Conservation (phyloP, 2,113 vertebrate genomes). For the Donacobius atricapilla region DNA sequence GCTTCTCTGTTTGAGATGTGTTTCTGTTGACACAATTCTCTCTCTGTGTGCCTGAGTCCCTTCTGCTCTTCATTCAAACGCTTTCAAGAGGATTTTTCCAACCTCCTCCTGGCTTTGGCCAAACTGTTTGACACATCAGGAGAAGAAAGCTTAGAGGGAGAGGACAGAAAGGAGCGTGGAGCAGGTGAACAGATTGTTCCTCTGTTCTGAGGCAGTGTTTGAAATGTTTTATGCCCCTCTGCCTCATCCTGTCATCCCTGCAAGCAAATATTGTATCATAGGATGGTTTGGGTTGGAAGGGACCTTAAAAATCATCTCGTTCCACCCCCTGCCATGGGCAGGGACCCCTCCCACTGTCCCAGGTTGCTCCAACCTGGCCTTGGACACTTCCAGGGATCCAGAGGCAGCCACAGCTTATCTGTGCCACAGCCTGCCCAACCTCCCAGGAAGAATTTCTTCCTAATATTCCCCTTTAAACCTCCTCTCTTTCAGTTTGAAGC, state of each 20-base stretch:
- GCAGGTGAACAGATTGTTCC: not conserved
- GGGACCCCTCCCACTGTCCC: not conserved
- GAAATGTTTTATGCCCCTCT: not conserved
- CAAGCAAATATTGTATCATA: not conserved
- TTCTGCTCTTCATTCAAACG: not conserved
- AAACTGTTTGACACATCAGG: not conserved
- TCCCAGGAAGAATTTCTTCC: not conserved
- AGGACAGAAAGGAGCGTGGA: not conserved
- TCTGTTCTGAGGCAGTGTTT: not conserved
- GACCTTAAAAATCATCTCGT: not conserved
- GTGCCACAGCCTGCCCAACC: not conserved
- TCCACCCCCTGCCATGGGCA: not conserved
- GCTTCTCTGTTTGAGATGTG: not conserved
- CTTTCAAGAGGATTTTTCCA: not conserved
- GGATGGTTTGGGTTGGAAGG: not conserved
- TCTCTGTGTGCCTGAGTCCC: not conserved
- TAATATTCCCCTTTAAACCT: not conserved
- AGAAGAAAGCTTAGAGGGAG: not conserved
- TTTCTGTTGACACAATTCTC: not conserved
- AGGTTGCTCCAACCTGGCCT: fast-evolving
- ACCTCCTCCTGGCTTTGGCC: not conserved
- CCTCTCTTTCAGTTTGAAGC: not conserved
- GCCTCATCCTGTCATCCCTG: not conserved
- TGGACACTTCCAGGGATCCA: not conserved
- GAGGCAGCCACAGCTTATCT: not conserved